Evolutionary conservation across 2,888 invertebrate species (phyloP).

Genomic region (Rhyacophila evoluta): DNA sequence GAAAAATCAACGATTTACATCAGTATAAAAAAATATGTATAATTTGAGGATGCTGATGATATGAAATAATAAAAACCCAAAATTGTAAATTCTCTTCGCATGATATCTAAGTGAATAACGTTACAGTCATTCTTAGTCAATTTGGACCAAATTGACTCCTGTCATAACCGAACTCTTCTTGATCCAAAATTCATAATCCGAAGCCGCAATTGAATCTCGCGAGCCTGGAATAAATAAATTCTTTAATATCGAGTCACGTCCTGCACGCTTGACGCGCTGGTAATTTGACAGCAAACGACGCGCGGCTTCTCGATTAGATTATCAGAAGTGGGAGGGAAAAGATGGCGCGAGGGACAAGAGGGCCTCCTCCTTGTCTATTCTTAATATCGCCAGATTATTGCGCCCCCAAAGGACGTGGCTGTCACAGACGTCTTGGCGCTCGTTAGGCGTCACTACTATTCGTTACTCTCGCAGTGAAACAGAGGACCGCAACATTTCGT

Average conservation of each 20-base stretch:
- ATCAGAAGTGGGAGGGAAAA: conserved; percentile 35
- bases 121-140: background rate
- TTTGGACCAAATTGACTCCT: background rate
- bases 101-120: too few relatives aligned
- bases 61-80: too few relatives aligned
- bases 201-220: conserved; percentile 4
- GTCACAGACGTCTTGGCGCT: conserved; percentile 52
- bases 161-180: background rate
- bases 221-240: conserved; percentile 23
- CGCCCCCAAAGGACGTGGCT: conserved; percentile 44
- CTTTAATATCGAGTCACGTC: conserved; percentile 29
- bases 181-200: conserved; percentile 10
- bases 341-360: conserved; percentile 40
- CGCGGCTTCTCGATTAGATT: conserved; percentile 48
- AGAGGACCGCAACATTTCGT: background rate
- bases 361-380: conserved; percentile 37
- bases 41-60: too few relatives aligned
- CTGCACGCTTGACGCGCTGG: conserved; percentile 48
- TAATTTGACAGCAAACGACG: conserved; percentile 55
- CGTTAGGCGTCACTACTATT: conserved; percentile 55
- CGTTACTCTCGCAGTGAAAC: background rate
- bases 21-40: too few relatives aligned
- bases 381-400: conserved; percentile 53
- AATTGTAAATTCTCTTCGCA: too few relatives aligned
- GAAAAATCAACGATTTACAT: too few relatives aligned